A percentile compares a stretch with the other conserved stretches of the same genome.
These are phyloP conservation scores for Macaria notata DNA, from an alignment of 2,888 invertebrate genomes.

Conservation along the genomic window DNA sequence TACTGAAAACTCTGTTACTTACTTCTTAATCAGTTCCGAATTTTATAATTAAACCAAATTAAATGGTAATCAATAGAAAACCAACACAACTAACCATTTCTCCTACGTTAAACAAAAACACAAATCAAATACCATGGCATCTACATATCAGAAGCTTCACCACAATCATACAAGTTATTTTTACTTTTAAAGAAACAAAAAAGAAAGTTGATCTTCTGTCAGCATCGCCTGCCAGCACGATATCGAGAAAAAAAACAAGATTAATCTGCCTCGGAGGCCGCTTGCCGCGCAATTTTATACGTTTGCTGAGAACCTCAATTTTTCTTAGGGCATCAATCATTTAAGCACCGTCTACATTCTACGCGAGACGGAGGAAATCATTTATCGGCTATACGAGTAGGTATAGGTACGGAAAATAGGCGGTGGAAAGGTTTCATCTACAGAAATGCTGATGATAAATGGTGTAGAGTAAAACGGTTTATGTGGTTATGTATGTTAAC, in stretches of 20 bases:
- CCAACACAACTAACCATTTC: too few relatives aligned
- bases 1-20: too few relatives aligned
- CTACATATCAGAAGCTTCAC: too few relatives aligned
- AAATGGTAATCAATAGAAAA: too few relatives aligned
- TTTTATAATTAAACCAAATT: too few relatives aligned
- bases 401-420: neutral
- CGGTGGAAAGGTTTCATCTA: slow-evolving; percentile 1
- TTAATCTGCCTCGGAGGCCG: slow-evolving; percentile 31
- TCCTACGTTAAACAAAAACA: too few relatives aligned
- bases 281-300: slow-evolving; percentile 26
- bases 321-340: slow-evolving; percentile 28
- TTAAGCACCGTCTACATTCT: slow-evolving; percentile 5
- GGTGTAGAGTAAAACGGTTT: neutral
- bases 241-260: slow-evolving; percentile 31
- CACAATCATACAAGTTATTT: too few relatives aligned
- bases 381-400: neutral
- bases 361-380: slow-evolving; percentile 6
- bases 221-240: too few relatives aligned
- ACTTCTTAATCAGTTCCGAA: too few relatives aligned
- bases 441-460: neutral
- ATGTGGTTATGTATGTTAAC: too few relatives aligned
- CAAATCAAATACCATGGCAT: too few relatives aligned
- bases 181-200: too few relatives aligned
- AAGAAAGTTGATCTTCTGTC: slow-evolving; percentile 6
- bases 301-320: slow-evolving; percentile 23